Percentiles rank a stretch among this genome's conserved stretches.
Evolutionary conservation across 1,140 invertebrate genomes (phyloP).

Genomic region (Globodera rostochiensis): DNA sequence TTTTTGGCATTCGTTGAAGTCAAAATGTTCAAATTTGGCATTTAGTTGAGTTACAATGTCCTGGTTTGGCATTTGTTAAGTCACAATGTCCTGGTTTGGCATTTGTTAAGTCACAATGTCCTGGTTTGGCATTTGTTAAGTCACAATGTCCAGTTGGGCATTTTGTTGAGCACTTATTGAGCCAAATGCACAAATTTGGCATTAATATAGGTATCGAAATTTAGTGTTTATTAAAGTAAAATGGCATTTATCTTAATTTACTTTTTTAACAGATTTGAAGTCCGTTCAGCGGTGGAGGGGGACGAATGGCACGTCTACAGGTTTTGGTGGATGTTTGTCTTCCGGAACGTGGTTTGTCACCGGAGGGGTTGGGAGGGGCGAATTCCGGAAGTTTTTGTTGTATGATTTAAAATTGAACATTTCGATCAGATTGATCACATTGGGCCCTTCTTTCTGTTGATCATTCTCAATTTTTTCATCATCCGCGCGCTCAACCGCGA

Average conservation of each 20-base stretch:
- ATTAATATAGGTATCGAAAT: too few relatives aligned
- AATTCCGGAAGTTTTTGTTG: too few relatives aligned
- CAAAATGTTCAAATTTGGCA: background rate
- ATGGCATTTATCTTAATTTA: too few relatives aligned
- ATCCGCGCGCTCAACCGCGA: constrained; percentile 57
- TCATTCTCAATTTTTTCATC: constrained; percentile 59
- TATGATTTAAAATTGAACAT: too few relatives aligned
- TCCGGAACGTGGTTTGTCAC: constrained; percentile 45
- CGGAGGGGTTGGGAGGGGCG: too few relatives aligned
- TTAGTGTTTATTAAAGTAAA: too few relatives aligned
- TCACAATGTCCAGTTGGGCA: too few relatives aligned
- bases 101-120: too few relatives aligned
- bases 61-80: background rate
- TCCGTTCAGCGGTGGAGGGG: background rate
- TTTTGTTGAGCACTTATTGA: too few relatives aligned
- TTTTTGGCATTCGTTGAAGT: background rate
- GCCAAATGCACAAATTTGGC: too few relatives aligned
- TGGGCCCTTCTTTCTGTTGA: constrained; percentile 55
- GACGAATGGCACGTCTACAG: constrained; percentile 30
- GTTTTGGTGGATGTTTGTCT: constrained; percentile 63
- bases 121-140: too few relatives aligned
- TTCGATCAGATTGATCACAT: constrained; percentile 29
- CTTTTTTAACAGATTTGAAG: constrained; percentile 1
- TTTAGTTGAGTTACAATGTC: background rate
- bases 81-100: too few relatives aligned